Conservation (phyloP, 2,113 vertebrate species). For the Oreochromis tanganicae region DNA sequence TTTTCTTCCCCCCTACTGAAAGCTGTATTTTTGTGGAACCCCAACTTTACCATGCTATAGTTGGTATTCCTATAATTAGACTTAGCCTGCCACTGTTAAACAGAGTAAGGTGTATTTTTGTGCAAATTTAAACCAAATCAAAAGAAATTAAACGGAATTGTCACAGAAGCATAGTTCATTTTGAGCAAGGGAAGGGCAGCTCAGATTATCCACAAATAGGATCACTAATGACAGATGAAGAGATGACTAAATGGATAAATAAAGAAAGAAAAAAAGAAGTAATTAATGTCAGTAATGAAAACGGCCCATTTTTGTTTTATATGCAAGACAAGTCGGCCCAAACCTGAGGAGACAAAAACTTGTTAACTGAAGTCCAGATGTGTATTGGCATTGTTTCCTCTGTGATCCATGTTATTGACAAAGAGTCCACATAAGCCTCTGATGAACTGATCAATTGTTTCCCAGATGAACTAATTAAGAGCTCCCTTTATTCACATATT, state of each 20-base stretch:
- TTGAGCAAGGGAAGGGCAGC: neutral
- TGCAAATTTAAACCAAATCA: constrained; percentile 7
- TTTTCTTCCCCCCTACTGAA: neutral
- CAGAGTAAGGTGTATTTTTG: neutral
- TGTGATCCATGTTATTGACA: constrained; percentile 39
- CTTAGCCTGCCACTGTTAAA: neutral
- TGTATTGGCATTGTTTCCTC: constrained; percentile 14
- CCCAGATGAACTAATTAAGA: constrained; percentile 41
- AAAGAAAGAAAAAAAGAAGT: neutral
- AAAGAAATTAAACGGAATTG: neutral
- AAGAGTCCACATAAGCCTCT: neutral
- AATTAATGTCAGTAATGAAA: neutral
- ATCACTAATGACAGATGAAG: neutral
- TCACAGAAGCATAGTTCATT: neutral
- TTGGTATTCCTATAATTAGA: constrained; percentile 13
- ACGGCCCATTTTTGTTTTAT: neutral
- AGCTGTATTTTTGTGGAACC: neutral
- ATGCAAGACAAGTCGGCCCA: neutral
- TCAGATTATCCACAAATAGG: neutral
- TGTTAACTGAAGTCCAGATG: constrained; percentile 26
- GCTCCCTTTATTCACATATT: neutral
- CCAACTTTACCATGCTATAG: neutral
- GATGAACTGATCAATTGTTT: constrained; percentile 19
- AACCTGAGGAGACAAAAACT: neutral
- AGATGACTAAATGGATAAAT: neutral